Base-by-base conservation (phyloP, 2,113 vertebrate species). In the Sturnus vulgaris region DNA sequence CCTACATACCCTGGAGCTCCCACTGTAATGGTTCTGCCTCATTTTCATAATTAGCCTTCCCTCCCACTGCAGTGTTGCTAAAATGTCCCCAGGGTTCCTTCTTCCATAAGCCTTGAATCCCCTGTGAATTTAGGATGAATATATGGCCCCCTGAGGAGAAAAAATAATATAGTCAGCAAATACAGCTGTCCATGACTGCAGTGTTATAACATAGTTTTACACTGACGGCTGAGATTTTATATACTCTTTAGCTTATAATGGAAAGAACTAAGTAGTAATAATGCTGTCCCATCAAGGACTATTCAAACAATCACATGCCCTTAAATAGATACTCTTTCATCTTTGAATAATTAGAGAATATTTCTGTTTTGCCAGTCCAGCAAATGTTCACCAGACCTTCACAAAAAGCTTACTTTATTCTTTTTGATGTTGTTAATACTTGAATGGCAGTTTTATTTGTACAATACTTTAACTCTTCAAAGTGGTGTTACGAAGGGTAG, bases 301-400 rank as follows among this genome's bases (percentile, higher is more conserved):
- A 59, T 90, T 93, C 71, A 83, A 80, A 50, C 71, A 55, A 35
- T 77, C 63, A n/a, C 24, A 60, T 71, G 25, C 17, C 25, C 90
- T 91, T 84, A 75, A 88, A 75, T 55, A 83, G 72, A 46, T 82
- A 31, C 12, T 88, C 64, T 92, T 95, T 95, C 69, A 84, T 92
- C 91, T 94, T 92, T 75, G 37, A 77, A 44, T 84, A 92, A 90
- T 93, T 84, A 89, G 31, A 83, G 39, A 78, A 75, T 28, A 15
- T 64, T 88, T 86, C n/a, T 91, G 5, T 91, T 91, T 92, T 84
- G 61, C 65, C 76, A 57, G 86, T 91, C 40, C 2, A 5, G 53
- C 83, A 95, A 91, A 80, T 96, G 91, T 95, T 92, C 88, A 86
- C 86, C 83, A 96, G 94, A 94, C 83, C 47, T 81, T 81, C 88